Evolutionary conservation across 2,888 invertebrate species (phyloP).

Genomic region (Maniola hyperantus): DNA sequence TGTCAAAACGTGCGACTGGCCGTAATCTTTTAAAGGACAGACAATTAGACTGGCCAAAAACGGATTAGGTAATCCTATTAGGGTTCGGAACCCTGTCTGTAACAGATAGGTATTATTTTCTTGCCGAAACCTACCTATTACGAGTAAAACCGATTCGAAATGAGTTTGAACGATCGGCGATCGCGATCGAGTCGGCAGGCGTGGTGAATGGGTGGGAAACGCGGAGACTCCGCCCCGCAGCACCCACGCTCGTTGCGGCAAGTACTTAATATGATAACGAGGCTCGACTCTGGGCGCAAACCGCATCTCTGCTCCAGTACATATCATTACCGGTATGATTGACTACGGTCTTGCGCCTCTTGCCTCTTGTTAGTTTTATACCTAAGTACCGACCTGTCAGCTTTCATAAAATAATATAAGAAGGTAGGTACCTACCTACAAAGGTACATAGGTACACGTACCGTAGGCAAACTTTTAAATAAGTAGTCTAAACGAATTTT

Average conservation of each 20-base stretch:
- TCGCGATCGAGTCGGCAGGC: conserved; percentile 68
- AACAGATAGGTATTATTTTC: no score
- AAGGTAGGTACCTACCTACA: not conserved
- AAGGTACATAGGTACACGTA: no score
- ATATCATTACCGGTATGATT: conserved; percentile 75
- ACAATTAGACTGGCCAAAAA: no score
- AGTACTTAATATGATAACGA: conserved; percentile 75
- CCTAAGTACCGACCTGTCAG: conserved; percentile 22
- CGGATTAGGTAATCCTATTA: no score
- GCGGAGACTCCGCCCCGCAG: conserved; percentile 45
- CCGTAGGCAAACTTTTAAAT: not conserved
- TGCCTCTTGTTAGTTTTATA: conserved; percentile 55
- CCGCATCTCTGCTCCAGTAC: conserved; percentile 62
- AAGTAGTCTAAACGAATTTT: not conserved
- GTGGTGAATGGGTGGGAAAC: conserved; percentile 47
- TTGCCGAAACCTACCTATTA: no score
- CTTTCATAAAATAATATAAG: not conserved
- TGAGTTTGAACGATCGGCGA: conserved; percentile 90
- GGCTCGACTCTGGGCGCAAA: conserved; percentile 69
- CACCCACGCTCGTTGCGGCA: conserved; percentile 44
- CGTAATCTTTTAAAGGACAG: no score
- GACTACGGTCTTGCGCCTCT: conserved; percentile 72
- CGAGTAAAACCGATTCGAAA: not conserved
- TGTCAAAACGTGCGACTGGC: no score
- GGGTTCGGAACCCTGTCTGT: no score